Base-by-base conservation (phyloP, 2,888 invertebrate species). In the Odontocolon sp. region DNA sequence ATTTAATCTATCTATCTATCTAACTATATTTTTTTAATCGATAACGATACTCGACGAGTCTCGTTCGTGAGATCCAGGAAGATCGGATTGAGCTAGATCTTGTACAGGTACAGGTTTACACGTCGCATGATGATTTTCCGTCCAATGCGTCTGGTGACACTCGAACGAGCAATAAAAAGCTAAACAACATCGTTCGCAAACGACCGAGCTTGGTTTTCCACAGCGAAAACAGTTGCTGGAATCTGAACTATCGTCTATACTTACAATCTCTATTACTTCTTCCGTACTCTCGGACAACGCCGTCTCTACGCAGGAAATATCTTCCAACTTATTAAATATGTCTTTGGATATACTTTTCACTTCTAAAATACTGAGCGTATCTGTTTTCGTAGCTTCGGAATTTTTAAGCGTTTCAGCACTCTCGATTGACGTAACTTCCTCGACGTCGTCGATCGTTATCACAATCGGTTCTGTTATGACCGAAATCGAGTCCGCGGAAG, bases 161-260 rank as follows among this genome's bases (percentile, higher is more conserved):
- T 59, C 36, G 57, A 73, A 33, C 0, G 83, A 82, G 38, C 86
- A 86, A 50, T 86, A 86, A 61, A 66, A 75, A 21, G 86, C 84
- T n/a, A 67, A 63, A 9, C 73, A 75, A 56, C 86, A 86, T 9
- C 31, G 31, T 4, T 67, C 73, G 45, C 86, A 86, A 11, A 61
- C 77, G 14, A 86, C 77, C 0, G 54, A 70, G 23, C 84, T 83
- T 2, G 50, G 59, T 52, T 79, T 59, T 3, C 70, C 73, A 47
- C 85, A 85, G 28, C 40, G 57, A 38, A 84, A 72, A 56, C 85
- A 85, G 5, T 42, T 28, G 14, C 26, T 56, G 6, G 8, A 16
- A 0, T 64, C 59, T 0, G 2, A 8, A 1, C 28, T 38, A 1
- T 11, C 8, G 0, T 54, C 6, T 28, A 21, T 6, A 8, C 3